Evolutionary conservation across 2,797 vertebrate genomes (phyloP).

Genomic region (Echiichthys vipera): DNA sequence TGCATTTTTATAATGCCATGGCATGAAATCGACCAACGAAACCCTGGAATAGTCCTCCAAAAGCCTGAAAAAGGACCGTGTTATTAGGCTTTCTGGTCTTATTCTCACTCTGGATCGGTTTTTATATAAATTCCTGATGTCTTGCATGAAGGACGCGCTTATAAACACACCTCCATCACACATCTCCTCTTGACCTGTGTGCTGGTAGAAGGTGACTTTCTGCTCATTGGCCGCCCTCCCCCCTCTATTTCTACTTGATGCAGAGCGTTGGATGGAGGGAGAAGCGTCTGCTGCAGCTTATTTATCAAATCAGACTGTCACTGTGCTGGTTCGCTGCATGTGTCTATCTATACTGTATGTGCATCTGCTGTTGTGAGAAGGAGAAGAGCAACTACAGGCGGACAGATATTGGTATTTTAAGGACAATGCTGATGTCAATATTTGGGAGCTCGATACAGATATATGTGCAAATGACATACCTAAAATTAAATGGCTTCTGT

Average conservation of each 20-base stretch:
- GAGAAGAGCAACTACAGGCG: not conserved
- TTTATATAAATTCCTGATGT: not conserved
- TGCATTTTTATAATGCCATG: not conserved
- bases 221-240: constrained; percentile 13
- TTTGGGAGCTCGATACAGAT: not conserved
- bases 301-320: constrained; percentile 37
- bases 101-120: not conserved
- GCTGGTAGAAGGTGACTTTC: constrained; percentile 57
- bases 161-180: constrained; percentile 2
- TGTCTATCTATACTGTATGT: constrained; percentile 41
- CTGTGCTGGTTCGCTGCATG: constrained; percentile 16
- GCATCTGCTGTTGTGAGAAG: not conserved
- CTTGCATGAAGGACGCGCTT: too few relatives aligned
- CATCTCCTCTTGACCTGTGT: constrained; percentile 36
- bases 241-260: constrained; percentile 3
- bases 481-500: not conserved
- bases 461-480: not conserved
- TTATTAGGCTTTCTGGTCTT: not conserved
- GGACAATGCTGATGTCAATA: too few relatives aligned
- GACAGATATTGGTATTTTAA: not conserved
- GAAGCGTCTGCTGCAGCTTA: constrained; percentile 53
- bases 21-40: not conserved
- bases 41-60: not conserved
- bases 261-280: constrained; percentile 35
- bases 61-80: not conserved